phyloP scores from a whole-genome alignment of 1,140 invertebrate species.

The Mactra quadrangularis region DNA sequence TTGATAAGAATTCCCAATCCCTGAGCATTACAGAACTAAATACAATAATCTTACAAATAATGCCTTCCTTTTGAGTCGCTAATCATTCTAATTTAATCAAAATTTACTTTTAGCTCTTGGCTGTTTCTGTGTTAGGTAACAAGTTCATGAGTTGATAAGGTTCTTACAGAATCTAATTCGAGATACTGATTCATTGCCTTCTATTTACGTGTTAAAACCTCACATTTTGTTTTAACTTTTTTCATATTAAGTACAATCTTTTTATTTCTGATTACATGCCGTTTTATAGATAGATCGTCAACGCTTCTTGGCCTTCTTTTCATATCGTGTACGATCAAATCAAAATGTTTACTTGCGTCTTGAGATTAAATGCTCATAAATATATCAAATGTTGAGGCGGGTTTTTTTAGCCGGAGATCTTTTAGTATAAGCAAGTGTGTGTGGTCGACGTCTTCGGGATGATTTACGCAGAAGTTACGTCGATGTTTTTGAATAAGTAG shows the following conservation, averaged over 20 bases:
- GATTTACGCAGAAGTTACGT: constrained; percentile 33
- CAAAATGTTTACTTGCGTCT: constrained; percentile 39
- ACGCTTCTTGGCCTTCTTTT: not conserved
- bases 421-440: not conserved
- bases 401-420: constrained; percentile 32
- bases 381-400: constrained; percentile 40
- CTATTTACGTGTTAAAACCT: not conserved
- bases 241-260: constrained; percentile 3
- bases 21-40: too few species aligned
- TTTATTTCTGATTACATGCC: constrained; percentile 28
- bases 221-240: too few species aligned
- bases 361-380: constrained; percentile 53
- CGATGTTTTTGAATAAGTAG: constrained; percentile 18
- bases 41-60: too few species aligned
- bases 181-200: constrained; percentile 30
- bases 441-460: constrained; percentile 29
- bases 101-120: too few species aligned
- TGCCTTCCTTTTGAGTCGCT: too few species aligned
- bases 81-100: too few species aligned
- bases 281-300: constrained; percentile 9
- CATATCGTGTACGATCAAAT: constrained; percentile 31
- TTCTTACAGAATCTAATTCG: not conserved
- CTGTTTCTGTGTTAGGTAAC: too few species aligned
- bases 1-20: too few species aligned
- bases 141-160: too few species aligned